Evolutionary conservation across 2,113 vertebrate genomes (phyloP).

Genomic region (Catagonus wagneri): DNA sequence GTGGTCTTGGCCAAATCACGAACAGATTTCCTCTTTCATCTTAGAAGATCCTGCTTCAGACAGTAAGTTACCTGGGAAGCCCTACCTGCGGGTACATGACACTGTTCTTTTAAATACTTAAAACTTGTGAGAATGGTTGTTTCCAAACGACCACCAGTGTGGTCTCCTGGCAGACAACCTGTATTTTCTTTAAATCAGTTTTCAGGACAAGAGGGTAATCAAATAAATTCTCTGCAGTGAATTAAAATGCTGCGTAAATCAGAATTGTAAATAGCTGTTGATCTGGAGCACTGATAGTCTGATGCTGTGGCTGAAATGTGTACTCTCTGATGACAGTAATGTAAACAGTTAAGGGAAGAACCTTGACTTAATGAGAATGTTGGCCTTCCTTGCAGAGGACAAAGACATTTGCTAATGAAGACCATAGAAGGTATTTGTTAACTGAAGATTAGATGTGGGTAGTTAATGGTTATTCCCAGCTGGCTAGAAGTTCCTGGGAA

Average conservation of each 20-base stretch:
- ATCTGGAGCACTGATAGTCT: background rate
- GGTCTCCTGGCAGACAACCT: background rate
- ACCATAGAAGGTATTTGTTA: slow-evolving; percentile 72
- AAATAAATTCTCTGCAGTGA: background rate
- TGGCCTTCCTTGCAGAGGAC: background rate
- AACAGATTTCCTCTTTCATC: background rate
- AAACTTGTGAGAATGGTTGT: background rate
- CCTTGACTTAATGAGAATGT: background rate
- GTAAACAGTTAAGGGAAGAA: background rate
- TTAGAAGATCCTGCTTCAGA: background rate
- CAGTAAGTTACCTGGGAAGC: background rate
- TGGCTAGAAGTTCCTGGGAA: slow-evolving; percentile 82
- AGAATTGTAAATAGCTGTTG: background rate
- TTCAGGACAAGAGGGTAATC: background rate
- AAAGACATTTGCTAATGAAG: slow-evolving; percentile 81
- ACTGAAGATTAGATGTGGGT: slow-evolving; percentile 76
- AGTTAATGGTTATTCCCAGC: slow-evolving; percentile 77
- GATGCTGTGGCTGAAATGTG: background rate
- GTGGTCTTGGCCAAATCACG: background rate
- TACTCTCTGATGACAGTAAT: background rate
- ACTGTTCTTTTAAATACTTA: background rate
- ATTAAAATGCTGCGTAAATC: background rate
- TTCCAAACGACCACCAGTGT: background rate
- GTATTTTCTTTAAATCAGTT: background rate
- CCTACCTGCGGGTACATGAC: background rate